phyloP scores from a whole-genome alignment of 1,140 invertebrate species.

The Apocrypta bakeri region DNA sequence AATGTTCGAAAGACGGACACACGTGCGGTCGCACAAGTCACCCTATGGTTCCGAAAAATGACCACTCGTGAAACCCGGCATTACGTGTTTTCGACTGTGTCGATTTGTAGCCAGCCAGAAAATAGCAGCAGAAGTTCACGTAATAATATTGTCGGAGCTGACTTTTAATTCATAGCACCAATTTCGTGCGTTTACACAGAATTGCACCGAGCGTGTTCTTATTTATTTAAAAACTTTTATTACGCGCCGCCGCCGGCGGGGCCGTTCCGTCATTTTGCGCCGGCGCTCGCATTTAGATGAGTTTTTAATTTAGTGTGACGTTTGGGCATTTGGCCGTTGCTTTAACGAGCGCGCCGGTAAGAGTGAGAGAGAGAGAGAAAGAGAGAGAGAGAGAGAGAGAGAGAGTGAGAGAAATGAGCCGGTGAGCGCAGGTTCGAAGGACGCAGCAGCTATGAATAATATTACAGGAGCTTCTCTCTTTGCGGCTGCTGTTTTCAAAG shows the following conservation, averaged over 20 bases:
- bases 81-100: not conserved
- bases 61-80: not conserved
- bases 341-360: constrained; percentile 59
- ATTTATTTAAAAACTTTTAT: constrained; percentile 40
- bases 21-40: not conserved
- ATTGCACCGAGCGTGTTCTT: constrained; percentile 8
- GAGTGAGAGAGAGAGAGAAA: not conserved
- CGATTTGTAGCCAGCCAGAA: not conserved
- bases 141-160: constrained; percentile 27
- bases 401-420: not conserved
- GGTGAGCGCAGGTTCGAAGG: constrained; percentile 38
- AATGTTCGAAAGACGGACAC: not conserved
- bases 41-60: constrained; percentile 1
- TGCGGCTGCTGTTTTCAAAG: not conserved
- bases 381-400: not conserved
- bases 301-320: constrained; percentile 68
- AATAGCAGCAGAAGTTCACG: not conserved
- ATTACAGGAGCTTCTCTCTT: constrained; percentile 52
- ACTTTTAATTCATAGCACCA: constrained; percentile 6
- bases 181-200: not conserved
- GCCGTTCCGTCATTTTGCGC: constrained; percentile 56
- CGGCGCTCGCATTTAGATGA: constrained; percentile 56
- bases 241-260: constrained; percentile 21
- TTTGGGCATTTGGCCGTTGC: constrained; percentile 57
- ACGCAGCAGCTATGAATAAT: constrained; percentile 65